phyloP scores from a whole-genome alignment of 2,888 invertebrate species.

The Epicampocera succincta region DNA sequence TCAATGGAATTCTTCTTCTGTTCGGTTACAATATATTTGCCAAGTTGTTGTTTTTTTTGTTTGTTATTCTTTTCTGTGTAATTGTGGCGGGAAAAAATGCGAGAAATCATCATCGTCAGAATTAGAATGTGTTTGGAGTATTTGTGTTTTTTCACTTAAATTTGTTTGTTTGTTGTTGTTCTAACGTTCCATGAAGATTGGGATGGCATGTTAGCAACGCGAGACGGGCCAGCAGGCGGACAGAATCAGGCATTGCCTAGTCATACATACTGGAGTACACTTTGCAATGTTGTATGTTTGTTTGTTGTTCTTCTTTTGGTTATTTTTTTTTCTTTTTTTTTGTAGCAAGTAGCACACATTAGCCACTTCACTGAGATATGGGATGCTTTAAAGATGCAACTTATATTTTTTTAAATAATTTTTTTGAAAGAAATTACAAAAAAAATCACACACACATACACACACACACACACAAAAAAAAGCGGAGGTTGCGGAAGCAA shows the following conservation, averaged over 20 bases:
- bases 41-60: slow-evolving; percentile 3
- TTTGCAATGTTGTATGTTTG: slow-evolving; percentile 9
- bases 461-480: no score
- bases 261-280: slow-evolving; percentile 44
- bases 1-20: slow-evolving; percentile 28
- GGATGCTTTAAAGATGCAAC: slow-evolving; percentile 65
- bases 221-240: slow-evolving; percentile 63
- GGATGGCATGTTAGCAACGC: slow-evolving; percentile 57
- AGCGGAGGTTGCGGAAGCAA: slow-evolving; percentile 71
- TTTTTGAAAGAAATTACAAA: slow-evolving; percentile 28
- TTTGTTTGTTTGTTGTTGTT: slow-evolving; percentile 33
- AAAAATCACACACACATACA: slow-evolving; percentile 12
- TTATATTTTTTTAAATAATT: slow-evolving; percentile 17
- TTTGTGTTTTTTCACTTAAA: slow-evolving; percentile 55
- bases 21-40: slow-evolving; percentile 27
- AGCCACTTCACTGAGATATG: slow-evolving; percentile 64
- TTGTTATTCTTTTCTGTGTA: slow-evolving; percentile 17
- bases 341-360: slow-evolving; percentile 66
- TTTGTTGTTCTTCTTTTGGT: slow-evolving; percentile 5
- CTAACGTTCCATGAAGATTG: slow-evolving; percentile 67
- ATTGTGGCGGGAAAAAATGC: slow-evolving; percentile 69
- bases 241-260: slow-evolving; percentile 58
- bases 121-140: slow-evolving; percentile 76
- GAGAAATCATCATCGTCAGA: slow-evolving; percentile 72
- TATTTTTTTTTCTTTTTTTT: not conserved